Percentiles rank a stretch among this genome's conserved stretches.
Conservation (phyloP, 2,888 invertebrate species). For the Andrena trimmerana region DNA sequence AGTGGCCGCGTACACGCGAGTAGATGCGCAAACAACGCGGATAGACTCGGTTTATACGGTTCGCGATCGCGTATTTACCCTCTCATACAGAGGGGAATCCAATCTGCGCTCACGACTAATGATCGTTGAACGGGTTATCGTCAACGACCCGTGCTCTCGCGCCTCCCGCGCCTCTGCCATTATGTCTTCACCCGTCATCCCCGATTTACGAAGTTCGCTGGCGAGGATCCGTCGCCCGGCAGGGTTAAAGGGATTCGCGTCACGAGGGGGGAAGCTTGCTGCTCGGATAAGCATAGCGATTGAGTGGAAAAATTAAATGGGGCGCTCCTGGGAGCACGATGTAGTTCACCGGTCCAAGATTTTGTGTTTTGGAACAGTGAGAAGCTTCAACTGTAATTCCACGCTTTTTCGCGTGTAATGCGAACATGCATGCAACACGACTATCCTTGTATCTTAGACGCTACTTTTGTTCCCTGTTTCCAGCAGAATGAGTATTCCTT, state of each 20-base stretch:
- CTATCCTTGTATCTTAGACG: too few relatives aligned
- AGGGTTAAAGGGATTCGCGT: not conserved
- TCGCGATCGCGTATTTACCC: not conserved
- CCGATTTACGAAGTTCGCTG: slow-evolving; percentile 50
- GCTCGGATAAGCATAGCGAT: not conserved
- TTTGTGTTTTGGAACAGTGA: too few relatives aligned
- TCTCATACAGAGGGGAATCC: slow-evolving; percentile 1
- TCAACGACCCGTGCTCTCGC: slow-evolving; percentile 1
- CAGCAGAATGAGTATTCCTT: too few relatives aligned
- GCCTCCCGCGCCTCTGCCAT: not conserved
- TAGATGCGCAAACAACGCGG: slow-evolving; percentile 2
- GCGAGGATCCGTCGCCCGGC: not conserved
- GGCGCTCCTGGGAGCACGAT: not conserved
- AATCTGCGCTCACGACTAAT: slow-evolving; percentile 49
- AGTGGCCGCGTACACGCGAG: not conserved
- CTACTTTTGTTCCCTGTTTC: too few relatives aligned
- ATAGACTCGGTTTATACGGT: not conserved
- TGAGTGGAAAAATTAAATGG: slow-evolving; percentile 27
- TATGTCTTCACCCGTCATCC: slow-evolving; percentile 24
- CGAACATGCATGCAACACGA: too few relatives aligned
- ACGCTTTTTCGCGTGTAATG: too few relatives aligned
- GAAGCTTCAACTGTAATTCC: too few relatives aligned
- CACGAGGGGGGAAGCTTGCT: not conserved
- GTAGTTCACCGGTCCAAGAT: not conserved
- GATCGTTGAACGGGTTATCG: slow-evolving; percentile 21